Base-by-base conservation (phyloP, 2,113 vertebrate genomes). In the Chloropsis cyanopogon region DNA sequence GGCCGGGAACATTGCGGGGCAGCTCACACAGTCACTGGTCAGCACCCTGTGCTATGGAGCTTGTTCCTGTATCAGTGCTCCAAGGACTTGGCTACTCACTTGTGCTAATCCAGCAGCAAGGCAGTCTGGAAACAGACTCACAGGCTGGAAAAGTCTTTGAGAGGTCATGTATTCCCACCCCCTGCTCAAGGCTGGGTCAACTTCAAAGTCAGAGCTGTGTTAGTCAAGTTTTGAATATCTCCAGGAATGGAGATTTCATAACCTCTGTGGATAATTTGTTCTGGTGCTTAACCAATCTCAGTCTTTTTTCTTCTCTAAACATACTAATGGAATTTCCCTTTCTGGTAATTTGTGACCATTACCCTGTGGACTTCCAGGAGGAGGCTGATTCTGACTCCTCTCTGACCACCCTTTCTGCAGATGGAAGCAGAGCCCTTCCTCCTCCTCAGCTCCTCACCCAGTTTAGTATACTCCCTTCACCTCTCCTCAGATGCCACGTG, bases 181-280 rank as follows among this genome's bases (percentile, higher is more conserved):
- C 11, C 33, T 50, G 35, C 56, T 90, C 82, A 90, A 88, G 72
- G 54, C 72, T 81, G 72, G 76, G 76, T 65, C 71, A 78, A 44
- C 82, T 92, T 94, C 79, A 93, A 96, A 96, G 94, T 37, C 92
- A 92, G 86, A 88, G 80, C 76, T 88, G 50, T 2, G 7, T 76
- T 69, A 85, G 93, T 90, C 47, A 56, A 95, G 56, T 83, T 88
- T 16, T 66, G 18, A 88, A 1, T 77, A 82, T 95, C 85, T 93
- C 75, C 88, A 88, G 68, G 68, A 95, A 70, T 35, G 28, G 79
- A 88, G 42, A 95, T 97, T 96, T 95, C 94, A 92, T 76, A 97
- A 95, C 7, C 47, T 64, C 86, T 44, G 20, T 14, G n/a, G 29
- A 70, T 88, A 96, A 95, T 86, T 69, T 86, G 72, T 92, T 94